These are phyloP conservation scores for Aurelia aurita DNA, from an alignment of 30 jellyfish, hydroid and myxozoan genomes.

Conservation along the genomic window DNA sequence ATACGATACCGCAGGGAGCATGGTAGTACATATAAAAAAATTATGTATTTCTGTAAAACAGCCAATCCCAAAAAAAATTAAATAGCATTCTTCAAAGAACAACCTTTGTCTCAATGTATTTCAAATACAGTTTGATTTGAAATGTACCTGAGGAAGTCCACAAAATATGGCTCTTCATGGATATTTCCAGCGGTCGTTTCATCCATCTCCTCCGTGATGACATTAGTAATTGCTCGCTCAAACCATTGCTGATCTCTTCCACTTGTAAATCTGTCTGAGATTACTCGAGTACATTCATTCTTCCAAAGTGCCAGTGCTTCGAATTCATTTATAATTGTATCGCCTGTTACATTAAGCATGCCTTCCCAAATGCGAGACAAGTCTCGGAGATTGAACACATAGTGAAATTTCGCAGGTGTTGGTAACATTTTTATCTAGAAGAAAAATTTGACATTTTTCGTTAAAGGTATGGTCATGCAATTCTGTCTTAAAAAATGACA, in stretches of 20 bases:
- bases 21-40: too few species aligned
- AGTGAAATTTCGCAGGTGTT: conserved; percentile 97
- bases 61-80: too few species aligned
- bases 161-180: conserved; percentile 89
- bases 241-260: conserved; percentile 83
- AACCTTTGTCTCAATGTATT: too few species aligned
- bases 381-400: conserved; percentile 95
- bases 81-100: too few species aligned
- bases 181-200: conserved; percentile 61
- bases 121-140: too few species aligned
- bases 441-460: not conserved
- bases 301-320: conserved; percentile 84
- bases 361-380: conserved; percentile 99
- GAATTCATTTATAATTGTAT: conserved; percentile 34
- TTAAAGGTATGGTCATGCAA: not conserved
- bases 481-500: too few species aligned
- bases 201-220: conserved; percentile 71
- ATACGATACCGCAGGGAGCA: too few species aligned
- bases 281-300: conserved; percentile 91
- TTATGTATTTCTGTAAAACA: too few species aligned
- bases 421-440: conserved; percentile 94
- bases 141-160: conserved; percentile 84
- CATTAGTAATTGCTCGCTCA: conserved; percentile 36
- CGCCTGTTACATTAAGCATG: conserved; percentile 82
- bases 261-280: conserved; percentile 93